These are phyloP conservation scores for Tetraneura akinire DNA, from an alignment of 1,140 invertebrate species.

Conservation along the genomic window DNA sequence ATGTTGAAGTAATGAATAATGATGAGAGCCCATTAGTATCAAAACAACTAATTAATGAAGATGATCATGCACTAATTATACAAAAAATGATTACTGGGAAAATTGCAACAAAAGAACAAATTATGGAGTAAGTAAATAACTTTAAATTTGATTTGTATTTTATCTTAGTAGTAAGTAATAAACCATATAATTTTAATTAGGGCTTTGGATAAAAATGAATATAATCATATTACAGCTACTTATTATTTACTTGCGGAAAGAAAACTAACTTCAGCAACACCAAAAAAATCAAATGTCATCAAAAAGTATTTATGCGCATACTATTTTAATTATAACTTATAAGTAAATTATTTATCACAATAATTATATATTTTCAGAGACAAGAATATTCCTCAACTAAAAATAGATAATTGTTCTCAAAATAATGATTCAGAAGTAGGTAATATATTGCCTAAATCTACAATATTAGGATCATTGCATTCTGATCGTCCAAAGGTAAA, in stretches of 20 bases:
- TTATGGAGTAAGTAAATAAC: conserved; percentile 72
- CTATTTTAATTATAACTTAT: neutral
- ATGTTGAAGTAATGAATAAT: conserved; percentile 59
- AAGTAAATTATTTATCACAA: no score
- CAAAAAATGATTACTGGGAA: conserved; percentile 95
- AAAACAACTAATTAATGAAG: conserved; percentile 81
- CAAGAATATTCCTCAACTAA: conserved; percentile 24
- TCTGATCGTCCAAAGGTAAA: conserved; percentile 44
- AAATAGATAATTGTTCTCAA: conserved; percentile 24
- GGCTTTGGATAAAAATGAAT: conserved; percentile 91
- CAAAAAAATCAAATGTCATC: conserved; percentile 62
- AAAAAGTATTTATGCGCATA: conserved; percentile 23
- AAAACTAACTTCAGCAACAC: conserved; percentile 74
- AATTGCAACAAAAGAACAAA: conserved; percentile 92
- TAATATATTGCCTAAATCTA: conserved; percentile 19
- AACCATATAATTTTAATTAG: conserved; percentile 65
- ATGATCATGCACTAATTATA: conserved; percentile 88
- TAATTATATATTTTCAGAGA: conserved; percentile 6
- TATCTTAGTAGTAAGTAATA: no score
- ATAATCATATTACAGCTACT: conserved; percentile 97
- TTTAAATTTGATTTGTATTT: no score
- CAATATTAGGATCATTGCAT: conserved; percentile 20
- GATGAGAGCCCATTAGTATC: conserved; percentile 76
- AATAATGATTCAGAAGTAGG: neutral
- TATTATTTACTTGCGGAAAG: conserved; percentile 96